phyloP scores from a whole-genome alignment of 2,113 vertebrate genomes.

The Megaceryle torquata region DNA sequence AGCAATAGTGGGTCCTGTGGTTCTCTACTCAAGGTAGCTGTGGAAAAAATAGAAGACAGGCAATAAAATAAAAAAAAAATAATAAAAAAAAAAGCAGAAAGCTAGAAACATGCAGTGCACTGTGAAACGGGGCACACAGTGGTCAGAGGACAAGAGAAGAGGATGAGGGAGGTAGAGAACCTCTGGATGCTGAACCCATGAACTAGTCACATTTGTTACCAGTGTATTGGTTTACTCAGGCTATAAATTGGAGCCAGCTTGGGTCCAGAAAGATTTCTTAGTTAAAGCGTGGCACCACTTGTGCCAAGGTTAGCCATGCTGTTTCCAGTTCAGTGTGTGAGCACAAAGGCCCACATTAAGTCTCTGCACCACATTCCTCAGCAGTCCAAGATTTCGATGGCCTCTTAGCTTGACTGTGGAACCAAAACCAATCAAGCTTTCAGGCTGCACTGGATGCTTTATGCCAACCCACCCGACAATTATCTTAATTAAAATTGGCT shows the following conservation, averaged over 20 bases:
- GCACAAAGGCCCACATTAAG: background rate
- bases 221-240: background rate
- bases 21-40: background rate
- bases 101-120: background rate
- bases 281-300: background rate
- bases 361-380: background rate
- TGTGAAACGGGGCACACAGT: background rate
- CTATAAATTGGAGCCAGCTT: background rate
- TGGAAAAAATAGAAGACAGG: background rate
- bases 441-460: background rate
- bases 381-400: background rate
- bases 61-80: background rate
- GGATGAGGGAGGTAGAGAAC: background rate
- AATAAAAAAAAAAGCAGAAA: background rate
- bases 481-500: background rate
- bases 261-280: background rate
- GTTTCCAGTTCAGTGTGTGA: background rate
- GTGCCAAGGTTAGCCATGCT: background rate
- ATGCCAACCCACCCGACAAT: background rate
- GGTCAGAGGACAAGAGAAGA: background rate
- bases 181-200: background rate
- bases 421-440: background rate
- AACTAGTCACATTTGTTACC: background rate
- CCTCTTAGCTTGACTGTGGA: background rate
- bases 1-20: fast-evolving